Evolutionary conservation across 2,797 vertebrate genomes (phyloP).

Genomic region (Gadopsis marmoratus): DNA sequence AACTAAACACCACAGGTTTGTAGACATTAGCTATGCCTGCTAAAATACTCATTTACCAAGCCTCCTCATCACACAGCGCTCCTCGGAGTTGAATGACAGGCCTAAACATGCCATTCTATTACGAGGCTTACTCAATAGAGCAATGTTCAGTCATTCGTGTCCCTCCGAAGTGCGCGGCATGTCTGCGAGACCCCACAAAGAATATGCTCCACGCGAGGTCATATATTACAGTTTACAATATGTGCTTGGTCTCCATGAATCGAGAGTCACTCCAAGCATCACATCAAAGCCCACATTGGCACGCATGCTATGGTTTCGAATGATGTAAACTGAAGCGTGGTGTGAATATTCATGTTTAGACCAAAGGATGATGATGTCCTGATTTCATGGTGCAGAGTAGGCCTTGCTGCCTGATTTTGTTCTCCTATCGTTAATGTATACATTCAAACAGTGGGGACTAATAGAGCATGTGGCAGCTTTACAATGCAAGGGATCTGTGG

Average conservation of each 20-base stretch:
- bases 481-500: conserved; percentile 79
- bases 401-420: conserved; percentile 68
- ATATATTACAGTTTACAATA: conserved; percentile 80
- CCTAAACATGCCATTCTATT: conserved; percentile 79
- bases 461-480: conserved; percentile 83
- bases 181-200: conserved; percentile 73
- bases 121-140: conserved; percentile 74
- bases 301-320: conserved; percentile 56
- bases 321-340: conserved; percentile 64
- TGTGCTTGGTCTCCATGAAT: conserved; percentile 68
- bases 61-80: conserved; percentile 64
- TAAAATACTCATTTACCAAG: conserved; percentile 73
- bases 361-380: conserved; percentile 70
- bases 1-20: conserved; percentile 79
- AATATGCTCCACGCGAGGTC: conserved; percentile 73
- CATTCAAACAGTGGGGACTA: conserved; percentile 78
- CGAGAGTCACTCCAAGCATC: conserved; percentile 62
- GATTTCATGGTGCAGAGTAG: conserved; percentile 76
- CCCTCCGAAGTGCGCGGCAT: conserved; percentile 70
- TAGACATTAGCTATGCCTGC: conserved; percentile 77
- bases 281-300: conserved; percentile 66
- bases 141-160: conserved; percentile 80
- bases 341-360: conserved; percentile 70
- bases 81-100: conserved; percentile 77
- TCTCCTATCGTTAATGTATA: conserved; percentile 77